These are phyloP conservation scores for Cecidostiba fungosa DNA, from an alignment of 2,888 invertebrate genomes.

Conservation along the genomic window DNA sequence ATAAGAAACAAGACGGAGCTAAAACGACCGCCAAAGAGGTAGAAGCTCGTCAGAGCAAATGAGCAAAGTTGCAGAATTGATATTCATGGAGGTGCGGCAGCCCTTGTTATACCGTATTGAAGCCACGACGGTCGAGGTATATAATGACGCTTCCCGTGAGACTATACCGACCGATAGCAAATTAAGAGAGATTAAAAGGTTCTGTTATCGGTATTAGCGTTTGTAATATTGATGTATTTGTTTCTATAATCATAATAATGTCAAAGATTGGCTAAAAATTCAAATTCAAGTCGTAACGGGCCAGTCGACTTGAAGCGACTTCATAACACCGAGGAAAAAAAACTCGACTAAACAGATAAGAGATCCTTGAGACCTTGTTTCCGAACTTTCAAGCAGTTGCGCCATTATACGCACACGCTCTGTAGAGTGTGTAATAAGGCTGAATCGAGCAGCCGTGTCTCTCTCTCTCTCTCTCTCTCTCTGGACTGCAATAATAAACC, in stretches of 20 bases:
- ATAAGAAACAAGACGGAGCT: not conserved
- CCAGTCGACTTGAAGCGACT: not conserved
- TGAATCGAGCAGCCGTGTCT: not conserved
- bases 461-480: not conserved
- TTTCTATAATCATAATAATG: too few species aligned
- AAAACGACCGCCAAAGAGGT: not conserved
- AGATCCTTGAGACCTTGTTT: not conserved
- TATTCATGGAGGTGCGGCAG: conserved; percentile 43
- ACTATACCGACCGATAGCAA: not conserved
- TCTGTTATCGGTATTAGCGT: too few species aligned
- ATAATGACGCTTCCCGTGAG: not conserved
- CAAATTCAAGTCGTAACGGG: not conserved
- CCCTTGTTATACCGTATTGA: not conserved
- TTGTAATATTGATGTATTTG: too few species aligned
- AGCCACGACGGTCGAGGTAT: not conserved
- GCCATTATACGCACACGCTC: not conserved
- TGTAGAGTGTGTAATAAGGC: not conserved
- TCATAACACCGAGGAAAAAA: not conserved
- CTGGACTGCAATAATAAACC: not conserved
- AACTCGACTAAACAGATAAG: not conserved
- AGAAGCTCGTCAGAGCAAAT: conserved; percentile 14
- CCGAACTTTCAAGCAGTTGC: not conserved
- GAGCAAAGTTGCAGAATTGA: conserved; percentile 55
- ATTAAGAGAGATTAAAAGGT: not conserved
- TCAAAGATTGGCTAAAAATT: not conserved